These are phyloP conservation scores for Drosophila sp. DNA, from an alignment of 1,140 invertebrate species.

Conservation along the genomic window DNA sequence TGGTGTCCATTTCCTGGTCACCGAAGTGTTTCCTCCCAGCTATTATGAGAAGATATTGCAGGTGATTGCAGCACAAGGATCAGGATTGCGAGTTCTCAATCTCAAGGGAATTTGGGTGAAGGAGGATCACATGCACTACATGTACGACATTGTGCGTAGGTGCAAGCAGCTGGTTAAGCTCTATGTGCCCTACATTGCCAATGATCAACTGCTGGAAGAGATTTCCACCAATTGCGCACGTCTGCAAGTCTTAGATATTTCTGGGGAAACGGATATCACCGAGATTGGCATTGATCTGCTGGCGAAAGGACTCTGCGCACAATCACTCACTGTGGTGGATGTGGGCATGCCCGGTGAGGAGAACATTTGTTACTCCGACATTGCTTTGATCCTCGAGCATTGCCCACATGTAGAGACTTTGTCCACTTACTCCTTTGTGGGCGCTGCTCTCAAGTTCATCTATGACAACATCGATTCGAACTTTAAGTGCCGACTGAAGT, in stretches of 20 bases:
- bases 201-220: slow-evolving; percentile 88
- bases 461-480: slow-evolving; percentile 85
- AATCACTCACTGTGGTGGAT: slow-evolving; percentile 87
- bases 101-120: slow-evolving; percentile 89
- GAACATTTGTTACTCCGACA: slow-evolving; percentile 87
- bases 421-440: slow-evolving; percentile 88
- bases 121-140: slow-evolving; percentile 87
- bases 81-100: slow-evolving; percentile 87
- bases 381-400: slow-evolving; percentile 86
- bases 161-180: slow-evolving; percentile 86
- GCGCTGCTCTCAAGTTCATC: slow-evolving; percentile 86
- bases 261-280: slow-evolving; percentile 88
- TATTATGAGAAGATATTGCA: slow-evolving; percentile 88
- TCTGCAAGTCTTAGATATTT: slow-evolving; percentile 87
- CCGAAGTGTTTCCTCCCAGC: slow-evolving; percentile 88
- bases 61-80: slow-evolving; percentile 87
- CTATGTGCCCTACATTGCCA: slow-evolving; percentile 89
- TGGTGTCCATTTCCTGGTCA: slow-evolving; percentile 87
- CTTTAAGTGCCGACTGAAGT: slow-evolving; percentile 87
- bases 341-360: slow-evolving; percentile 88
- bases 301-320: slow-evolving; percentile 84
- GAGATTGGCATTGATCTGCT: slow-evolving; percentile 87
- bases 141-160: slow-evolving; percentile 87
- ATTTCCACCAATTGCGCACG: slow-evolving; percentile 86
- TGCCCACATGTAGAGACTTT: slow-evolving; percentile 87